Conservation (phyloP, 2,113 vertebrate genomes). For the Tonatia bakeri region DNA sequence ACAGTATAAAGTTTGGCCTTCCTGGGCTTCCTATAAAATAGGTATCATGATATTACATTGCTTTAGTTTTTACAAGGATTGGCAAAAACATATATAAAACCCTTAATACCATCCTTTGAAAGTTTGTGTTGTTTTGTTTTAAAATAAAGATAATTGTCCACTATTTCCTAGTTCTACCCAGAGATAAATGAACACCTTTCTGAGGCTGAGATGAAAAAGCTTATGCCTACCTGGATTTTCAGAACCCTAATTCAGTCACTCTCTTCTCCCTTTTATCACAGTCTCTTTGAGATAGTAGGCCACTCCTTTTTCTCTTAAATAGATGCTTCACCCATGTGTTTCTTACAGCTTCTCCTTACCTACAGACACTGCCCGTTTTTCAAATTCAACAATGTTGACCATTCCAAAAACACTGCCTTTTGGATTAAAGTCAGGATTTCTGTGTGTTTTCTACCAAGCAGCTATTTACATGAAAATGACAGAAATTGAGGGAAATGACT, state of each 20-base stretch:
- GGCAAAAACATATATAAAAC: background rate
- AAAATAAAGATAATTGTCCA: background rate
- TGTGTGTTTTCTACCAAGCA: slow-evolving; percentile 10
- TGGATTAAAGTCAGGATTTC: slow-evolving; percentile 10
- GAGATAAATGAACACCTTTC: background rate
- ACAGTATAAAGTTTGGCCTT: background rate
- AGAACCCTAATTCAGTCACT: background rate
- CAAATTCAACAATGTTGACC: background rate
- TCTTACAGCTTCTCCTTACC: background rate
- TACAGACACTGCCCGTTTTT: background rate
- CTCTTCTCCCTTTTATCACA: slow-evolving; percentile 6
- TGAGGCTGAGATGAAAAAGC: background rate
- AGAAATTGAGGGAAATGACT: slow-evolving; percentile 51
- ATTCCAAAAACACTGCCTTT: background rate
- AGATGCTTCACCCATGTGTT: background rate
- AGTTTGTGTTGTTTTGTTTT: background rate
- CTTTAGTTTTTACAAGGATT: background rate
- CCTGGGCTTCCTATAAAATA: background rate
- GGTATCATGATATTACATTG: background rate
- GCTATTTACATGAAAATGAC: slow-evolving; percentile 49
- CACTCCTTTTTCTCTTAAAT: slow-evolving; percentile 44
- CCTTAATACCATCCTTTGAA: background rate
- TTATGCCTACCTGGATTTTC: background rate
- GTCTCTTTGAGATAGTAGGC: slow-evolving; percentile 41
- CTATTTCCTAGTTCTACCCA: background rate